These are phyloP conservation scores for Thumatha senex DNA, from an alignment of 2,888 invertebrate genomes.

Conservation along the genomic window DNA sequence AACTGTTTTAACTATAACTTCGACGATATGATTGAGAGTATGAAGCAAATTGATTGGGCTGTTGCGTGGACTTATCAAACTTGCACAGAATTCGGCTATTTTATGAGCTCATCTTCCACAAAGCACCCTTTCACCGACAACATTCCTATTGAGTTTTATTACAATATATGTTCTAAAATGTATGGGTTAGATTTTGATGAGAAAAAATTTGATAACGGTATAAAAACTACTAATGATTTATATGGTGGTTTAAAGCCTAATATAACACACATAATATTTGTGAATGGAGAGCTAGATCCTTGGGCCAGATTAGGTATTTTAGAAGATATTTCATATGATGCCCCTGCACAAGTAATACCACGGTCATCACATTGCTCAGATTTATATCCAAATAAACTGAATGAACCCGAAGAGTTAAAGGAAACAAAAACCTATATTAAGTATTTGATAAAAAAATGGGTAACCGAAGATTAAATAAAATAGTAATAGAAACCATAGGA, in stretches of 20 bases:
- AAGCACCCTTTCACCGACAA: constrained; percentile 83
- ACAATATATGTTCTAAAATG: constrained; percentile 61
- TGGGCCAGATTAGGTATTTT: constrained; percentile 81
- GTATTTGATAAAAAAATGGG: constrained; percentile 67
- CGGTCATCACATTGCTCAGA: constrained; percentile 64
- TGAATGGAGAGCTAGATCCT: constrained; percentile 84
- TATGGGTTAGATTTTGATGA: constrained; percentile 68
- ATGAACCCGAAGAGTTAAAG: constrained; percentile 62
- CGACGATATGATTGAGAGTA: constrained; percentile 48
- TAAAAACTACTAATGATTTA: constrained; percentile 69
- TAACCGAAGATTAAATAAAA: constrained; percentile 48
- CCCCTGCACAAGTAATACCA: constrained; percentile 63
- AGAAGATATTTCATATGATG: constrained; percentile 64
- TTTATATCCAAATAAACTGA: constrained; percentile 50
- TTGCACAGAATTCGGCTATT: constrained; percentile 91
- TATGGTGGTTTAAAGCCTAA: constrained; percentile 77
- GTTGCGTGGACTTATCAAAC: constrained; percentile 88
- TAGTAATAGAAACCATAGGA: too few relatives aligned
- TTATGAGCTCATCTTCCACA: constrained; percentile 84
- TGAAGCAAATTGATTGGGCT: constrained; percentile 44
- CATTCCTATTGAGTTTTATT: constrained; percentile 66
- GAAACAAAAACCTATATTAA: constrained; percentile 60
- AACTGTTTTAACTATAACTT: constrained; percentile 60
- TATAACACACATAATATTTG: constrained; percentile 80
- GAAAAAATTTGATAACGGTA: constrained; percentile 56